Evolutionary conservation across 2,797 vertebrate species (phyloP).

Genomic region (Kryptopterus vitreolus): DNA sequence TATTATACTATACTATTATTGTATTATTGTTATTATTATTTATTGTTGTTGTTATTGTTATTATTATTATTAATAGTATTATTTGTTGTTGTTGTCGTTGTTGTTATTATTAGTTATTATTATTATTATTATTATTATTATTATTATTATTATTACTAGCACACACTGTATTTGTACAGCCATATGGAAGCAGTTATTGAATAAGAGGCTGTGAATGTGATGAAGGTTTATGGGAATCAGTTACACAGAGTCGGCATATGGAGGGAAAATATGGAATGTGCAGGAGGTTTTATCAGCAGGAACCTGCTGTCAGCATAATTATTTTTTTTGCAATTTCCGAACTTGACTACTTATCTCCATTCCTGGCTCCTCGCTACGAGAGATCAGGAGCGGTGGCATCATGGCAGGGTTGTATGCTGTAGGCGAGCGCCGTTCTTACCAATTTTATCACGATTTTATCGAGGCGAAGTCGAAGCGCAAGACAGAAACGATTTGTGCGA

Average conservation of each 20-base stretch:
- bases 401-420: neutral
- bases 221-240: neutral
- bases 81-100: no score
- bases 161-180: neutral
- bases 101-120: no score
- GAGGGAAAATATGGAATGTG: neutral
- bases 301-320: constrained; percentile 24
- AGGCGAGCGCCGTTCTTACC: neutral
- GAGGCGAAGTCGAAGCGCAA: neutral
- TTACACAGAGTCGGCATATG: neutral
- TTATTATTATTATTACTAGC: neutral
- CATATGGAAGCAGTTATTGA: constrained; percentile 16
- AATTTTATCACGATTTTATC: neutral
- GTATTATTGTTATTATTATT: no score
- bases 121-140: neutral
- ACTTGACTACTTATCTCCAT: constrained; percentile 3
- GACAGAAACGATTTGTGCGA: neutral
- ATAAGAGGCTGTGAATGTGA: neutral
- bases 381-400: neutral
- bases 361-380: constrained; percentile 4
- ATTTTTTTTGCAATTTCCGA: neutral
- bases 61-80: no score
- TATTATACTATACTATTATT: no score
- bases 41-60: no score
- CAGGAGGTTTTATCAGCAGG: constrained; percentile 4